These are phyloP conservation scores for Tetragnatha montana DNA, from an alignment of 2,888 invertebrate species.

Conservation along the genomic window DNA sequence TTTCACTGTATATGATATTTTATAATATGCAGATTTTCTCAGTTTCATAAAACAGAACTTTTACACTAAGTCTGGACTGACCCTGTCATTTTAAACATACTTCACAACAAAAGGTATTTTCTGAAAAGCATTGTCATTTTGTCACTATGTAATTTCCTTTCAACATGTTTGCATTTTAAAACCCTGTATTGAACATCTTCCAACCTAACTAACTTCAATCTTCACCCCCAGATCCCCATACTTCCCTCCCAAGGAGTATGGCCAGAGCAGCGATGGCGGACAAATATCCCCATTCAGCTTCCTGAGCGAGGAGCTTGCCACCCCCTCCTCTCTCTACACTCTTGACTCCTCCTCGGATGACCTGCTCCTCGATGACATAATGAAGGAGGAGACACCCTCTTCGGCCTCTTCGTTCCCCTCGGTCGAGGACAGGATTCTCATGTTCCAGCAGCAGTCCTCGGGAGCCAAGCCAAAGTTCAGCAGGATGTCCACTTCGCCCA, in stretches of 20 bases:
- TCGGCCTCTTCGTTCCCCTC: constrained; percentile 38
- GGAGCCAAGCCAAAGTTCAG: constrained; percentile 66
- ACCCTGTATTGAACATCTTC: no score
- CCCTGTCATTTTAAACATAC: no score
- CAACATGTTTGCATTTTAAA: no score
- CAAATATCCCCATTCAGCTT: constrained; percentile 68
- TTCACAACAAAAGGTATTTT: no score
- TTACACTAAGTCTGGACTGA: no score
- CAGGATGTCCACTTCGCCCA: constrained; percentile 68
- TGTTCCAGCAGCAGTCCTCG: constrained; percentile 60
- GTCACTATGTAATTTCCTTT: no score
- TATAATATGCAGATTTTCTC: no score
- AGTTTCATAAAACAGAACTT: no score
- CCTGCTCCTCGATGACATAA: constrained; percentile 55
- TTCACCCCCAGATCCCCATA: constrained; percentile 54
- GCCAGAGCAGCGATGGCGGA: constrained; percentile 48
- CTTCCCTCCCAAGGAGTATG: constrained; percentile 59
- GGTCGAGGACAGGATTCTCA: constrained; percentile 55
- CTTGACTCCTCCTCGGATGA: constrained; percentile 68
- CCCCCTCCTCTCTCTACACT: constrained; percentile 59
- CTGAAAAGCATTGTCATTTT: no score
- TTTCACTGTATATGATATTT: no score
- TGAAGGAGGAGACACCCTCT: constrained; percentile 47
- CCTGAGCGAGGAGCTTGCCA: constrained; percentile 65
- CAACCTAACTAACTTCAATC: background rate